Evolutionary conservation across 2,888 invertebrate species (phyloP).

Genomic region (Erebia aethiops): DNA sequence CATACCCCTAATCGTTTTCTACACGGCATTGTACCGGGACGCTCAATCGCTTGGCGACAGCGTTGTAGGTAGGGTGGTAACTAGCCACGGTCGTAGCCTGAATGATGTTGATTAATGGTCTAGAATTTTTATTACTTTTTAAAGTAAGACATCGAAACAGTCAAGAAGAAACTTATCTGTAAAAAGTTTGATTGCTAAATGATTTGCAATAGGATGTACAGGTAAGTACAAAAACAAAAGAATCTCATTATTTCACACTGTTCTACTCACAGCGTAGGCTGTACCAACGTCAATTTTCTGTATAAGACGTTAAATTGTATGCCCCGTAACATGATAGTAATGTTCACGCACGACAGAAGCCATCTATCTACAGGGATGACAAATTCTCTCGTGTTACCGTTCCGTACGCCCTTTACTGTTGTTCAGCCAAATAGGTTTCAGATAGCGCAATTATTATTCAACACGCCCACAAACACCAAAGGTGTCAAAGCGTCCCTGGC

Average conservation of each 20-base stretch:
- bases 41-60: too few species aligned
- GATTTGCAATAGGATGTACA: neutral
- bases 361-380: constrained; percentile 14
- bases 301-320: neutral
- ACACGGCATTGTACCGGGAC: too few species aligned
- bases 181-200: neutral
- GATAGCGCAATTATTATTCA: constrained; percentile 40
- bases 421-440: constrained; percentile 39
- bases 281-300: neutral
- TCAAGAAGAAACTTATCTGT: neutral
- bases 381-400: constrained; percentile 22
- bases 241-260: neutral
- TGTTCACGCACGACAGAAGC: neutral
- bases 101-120: too few species aligned
- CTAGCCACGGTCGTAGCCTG: too few species aligned
- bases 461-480: constrained; percentile 37
- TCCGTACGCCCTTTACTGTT: constrained; percentile 15
- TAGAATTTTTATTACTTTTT: too few species aligned
- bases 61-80: too few species aligned
- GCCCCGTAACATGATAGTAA: neutral
- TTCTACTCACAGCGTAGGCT: neutral
- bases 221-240: neutral
- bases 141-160: too few species aligned
- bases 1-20: too few species aligned
- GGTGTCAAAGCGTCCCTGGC: constrained; percentile 58